Evolutionary conservation across 1,140 invertebrate genomes (phyloP), one percentile per base, ranked within the genome.

Genomic region (Bombus waltoni): DNA sequence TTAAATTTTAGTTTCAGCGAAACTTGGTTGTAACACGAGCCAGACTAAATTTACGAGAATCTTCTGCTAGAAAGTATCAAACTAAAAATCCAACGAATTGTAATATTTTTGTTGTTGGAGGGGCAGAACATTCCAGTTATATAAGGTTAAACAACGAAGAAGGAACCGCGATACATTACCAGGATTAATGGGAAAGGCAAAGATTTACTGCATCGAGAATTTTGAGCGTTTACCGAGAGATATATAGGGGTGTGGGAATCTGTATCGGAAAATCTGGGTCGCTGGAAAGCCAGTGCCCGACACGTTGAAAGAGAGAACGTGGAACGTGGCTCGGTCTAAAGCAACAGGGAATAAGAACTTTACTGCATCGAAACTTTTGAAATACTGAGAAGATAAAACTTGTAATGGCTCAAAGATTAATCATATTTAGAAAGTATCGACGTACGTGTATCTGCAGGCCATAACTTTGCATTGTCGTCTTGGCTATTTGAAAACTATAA

Each of bases 201-300:
- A 57, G 73, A 75, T 75, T 75, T 75, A 75, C 42, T 57, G 53
- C 22, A 35, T 28, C 40, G 40, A 73, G 71, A 75, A 75, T 75
- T 75, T 75, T 75, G 73, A 75, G 10, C 73, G 73, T 75, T 53
- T 35, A 47, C n/a, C 44, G 44, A 10, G 42, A 25, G n/a, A 47
- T 47, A 32, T 47, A 73, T n/a, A 57, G 73, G 25, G 71, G 59
- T 1, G 42, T 3, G 35, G 15, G 40, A 75, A 35, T 57, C 73
- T 53, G 73, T 75, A 75, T 75, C 53, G 73, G 73, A 25, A 75
- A 75, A 75, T 75, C 73, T 75, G 73, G 47, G 73, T 75, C 73
- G 73, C 25, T 75, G 73, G 73, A 35, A 75, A 75, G 73, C 59
- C 44, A 53, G n/a, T 35, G 73, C 73, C 57, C 53, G 53, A 75